Conservation (phyloP, 2,888 invertebrate genomes). For the Limnephilus lunatus region DNA sequence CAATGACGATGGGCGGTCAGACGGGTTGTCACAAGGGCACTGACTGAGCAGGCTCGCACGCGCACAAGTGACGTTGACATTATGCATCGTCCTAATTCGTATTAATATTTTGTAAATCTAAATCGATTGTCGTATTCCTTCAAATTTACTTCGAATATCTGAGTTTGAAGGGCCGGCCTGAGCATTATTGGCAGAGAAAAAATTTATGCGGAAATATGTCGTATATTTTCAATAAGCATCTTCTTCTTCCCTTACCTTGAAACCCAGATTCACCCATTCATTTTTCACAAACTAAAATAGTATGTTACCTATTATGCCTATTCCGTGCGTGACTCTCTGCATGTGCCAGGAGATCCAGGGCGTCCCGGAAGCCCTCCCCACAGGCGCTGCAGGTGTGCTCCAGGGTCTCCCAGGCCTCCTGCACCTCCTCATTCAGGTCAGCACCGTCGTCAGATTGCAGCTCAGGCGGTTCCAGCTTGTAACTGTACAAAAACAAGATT, state of each 20-base stretch:
- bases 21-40: too few species aligned
- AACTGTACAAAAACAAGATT: constrained; percentile 68
- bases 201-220: too few species aligned
- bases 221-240: too few species aligned
- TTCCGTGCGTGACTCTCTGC: constrained; percentile 86
- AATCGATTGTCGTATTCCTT: too few species aligned
- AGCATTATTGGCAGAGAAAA: too few species aligned
- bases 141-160: too few species aligned
- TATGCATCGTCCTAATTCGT: too few species aligned
- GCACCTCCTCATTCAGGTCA: constrained; percentile 29
- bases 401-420: constrained; percentile 70
- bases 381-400: constrained; percentile 88
- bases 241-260: neutral
- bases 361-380: constrained; percentile 87
- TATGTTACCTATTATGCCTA: constrained; percentile 73
- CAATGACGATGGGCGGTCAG: too few species aligned
- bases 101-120: too few species aligned
- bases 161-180: too few species aligned
- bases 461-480: constrained; percentile 71
- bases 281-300: neutral
- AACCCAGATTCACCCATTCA: neutral
- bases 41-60: too few species aligned
- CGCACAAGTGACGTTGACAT: too few species aligned
- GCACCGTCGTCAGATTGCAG: constrained; percentile 31
- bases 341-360: constrained; percentile 86